Percentiles rank a stretch among this genome's conserved stretches.
phyloP scores from a whole-genome alignment of 2,797 vertebrate species.

The Coranthus polyacanthus region DNA sequence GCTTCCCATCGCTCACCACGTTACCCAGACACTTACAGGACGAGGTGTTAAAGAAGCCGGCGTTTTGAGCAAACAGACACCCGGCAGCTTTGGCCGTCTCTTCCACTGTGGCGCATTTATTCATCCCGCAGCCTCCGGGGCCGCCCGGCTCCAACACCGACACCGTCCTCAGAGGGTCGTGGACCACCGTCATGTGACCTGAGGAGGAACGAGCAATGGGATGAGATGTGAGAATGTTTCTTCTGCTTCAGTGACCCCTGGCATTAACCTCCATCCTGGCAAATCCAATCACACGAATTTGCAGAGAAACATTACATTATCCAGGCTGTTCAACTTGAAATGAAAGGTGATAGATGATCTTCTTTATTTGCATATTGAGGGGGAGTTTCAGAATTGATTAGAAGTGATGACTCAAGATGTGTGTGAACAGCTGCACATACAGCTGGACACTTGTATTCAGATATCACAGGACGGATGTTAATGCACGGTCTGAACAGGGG shows the following conservation, averaged over 20 bases:
- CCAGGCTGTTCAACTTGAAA: too few relatives aligned
- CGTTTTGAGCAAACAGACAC: constrained; percentile 93
- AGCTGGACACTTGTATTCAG: too few relatives aligned
- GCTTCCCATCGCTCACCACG: constrained; percentile 88
- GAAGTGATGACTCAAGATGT: too few relatives aligned
- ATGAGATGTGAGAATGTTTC: background rate
- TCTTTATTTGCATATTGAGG: too few relatives aligned
- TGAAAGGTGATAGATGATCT: too few relatives aligned
- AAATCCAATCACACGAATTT: too few relatives aligned
- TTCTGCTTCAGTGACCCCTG: background rate
- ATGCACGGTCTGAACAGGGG: too few relatives aligned
- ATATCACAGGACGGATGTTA: too few relatives aligned
- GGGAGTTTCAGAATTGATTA: too few relatives aligned
- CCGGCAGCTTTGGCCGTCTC: constrained; percentile 79
- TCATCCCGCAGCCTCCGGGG: constrained; percentile 83
- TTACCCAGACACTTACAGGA: constrained; percentile 88
- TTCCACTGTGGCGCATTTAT: constrained; percentile 78
- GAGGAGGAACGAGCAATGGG: background rate
- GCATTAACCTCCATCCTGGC: background rate
- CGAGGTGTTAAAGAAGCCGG: constrained; percentile 87
- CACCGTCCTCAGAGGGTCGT: constrained; percentile 86
- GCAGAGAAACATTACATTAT: too few relatives aligned
- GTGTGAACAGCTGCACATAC: too few relatives aligned
- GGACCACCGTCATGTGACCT: constrained; percentile 88
- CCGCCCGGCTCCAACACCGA: constrained; percentile 92